Evolutionary conservation across 1,140 invertebrate species (phyloP).

Genomic region (Lamellibrachia luymesi): DNA sequence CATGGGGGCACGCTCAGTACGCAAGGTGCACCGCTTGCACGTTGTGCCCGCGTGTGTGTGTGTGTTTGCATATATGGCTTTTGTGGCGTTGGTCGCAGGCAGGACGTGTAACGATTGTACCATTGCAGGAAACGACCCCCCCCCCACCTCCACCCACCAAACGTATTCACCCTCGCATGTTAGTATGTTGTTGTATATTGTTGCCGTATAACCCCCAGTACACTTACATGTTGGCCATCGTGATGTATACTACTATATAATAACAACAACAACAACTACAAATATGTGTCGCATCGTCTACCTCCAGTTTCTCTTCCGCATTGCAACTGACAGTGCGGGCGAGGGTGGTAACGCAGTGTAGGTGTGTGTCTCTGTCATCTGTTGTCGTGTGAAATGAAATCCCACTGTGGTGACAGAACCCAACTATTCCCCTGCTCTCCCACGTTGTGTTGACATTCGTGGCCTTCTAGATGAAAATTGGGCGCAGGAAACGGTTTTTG

Average conservation of each 20-base stretch:
- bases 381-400: neutral
- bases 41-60: neutral
- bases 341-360: neutral
- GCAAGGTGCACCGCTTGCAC: constrained; percentile 2
- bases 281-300: neutral
- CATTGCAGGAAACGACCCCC: neutral
- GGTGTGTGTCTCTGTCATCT: neutral
- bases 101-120: neutral
- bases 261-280: neutral
- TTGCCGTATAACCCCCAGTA: neutral
- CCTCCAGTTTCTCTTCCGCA: too few species aligned
- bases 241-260: neutral
- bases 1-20: neutral
- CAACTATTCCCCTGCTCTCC: neutral
- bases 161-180: neutral
- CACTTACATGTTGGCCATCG: neutral
- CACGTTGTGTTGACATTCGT: neutral
- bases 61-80: neutral
- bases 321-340: too few species aligned
- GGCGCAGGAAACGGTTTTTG: neutral
- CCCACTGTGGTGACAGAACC: neutral
- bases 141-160: neutral
- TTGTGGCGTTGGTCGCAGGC: neutral
- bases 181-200: neutral
- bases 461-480: neutral